A percentile compares a stretch with the other conserved stretches of the same genome.
phyloP scores from a whole-genome alignment of 2,113 vertebrate genomes.

The Falco punctatus region DNA sequence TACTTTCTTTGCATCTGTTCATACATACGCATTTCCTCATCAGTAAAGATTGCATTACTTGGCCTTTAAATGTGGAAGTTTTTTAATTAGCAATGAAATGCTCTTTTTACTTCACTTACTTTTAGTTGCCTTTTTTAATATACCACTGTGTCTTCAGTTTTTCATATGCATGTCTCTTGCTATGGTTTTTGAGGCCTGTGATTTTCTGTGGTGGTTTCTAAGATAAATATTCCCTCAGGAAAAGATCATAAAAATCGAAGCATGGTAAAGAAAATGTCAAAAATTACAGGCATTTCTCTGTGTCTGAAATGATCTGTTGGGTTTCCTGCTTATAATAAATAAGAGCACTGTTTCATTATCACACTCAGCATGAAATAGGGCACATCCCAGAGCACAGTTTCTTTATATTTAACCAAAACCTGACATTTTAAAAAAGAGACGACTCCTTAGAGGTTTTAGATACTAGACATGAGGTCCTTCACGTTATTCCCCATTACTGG shows the following conservation, averaged over 20 bases:
- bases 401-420: slow-evolving; percentile 1
- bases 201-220: slow-evolving; percentile 21
- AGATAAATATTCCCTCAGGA: slow-evolving; percentile 5
- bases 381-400: neutral
- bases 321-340: slow-evolving; percentile 13
- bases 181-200: slow-evolving; percentile 1
- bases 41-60: slow-evolving; percentile 3
- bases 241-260: neutral
- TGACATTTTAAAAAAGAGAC: neutral
- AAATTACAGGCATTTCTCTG: neutral
- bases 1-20: slow-evolving; percentile 56
- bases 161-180: neutral
- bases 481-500: neutral
- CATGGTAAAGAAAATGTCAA: neutral
- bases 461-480: neutral
- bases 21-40: slow-evolving; percentile 26
- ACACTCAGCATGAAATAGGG: neutral
- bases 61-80: slow-evolving; percentile 32
- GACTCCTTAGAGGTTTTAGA: neutral
- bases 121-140: neutral
- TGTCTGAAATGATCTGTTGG: neutral
- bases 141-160: neutral
- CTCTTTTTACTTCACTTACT: slow-evolving; percentile 31
- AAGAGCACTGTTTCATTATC: neutral
- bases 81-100: slow-evolving; percentile 48